phyloP scores from a whole-genome alignment of 1,140 invertebrate species.

The Leptonema lineaticorne region DNA sequence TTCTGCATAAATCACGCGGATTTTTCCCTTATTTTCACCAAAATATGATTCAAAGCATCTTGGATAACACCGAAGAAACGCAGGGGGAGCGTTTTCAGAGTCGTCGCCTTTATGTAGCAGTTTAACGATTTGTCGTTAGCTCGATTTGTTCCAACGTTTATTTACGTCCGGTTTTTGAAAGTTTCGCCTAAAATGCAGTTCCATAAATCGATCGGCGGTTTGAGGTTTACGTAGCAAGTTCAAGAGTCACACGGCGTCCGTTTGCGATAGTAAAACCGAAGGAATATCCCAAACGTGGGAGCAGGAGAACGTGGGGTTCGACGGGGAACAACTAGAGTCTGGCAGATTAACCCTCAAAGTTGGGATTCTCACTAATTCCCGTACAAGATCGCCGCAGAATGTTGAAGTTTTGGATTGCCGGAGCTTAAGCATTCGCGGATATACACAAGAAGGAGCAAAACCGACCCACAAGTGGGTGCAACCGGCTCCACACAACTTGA shows the following conservation, averaged over 20 bases:
- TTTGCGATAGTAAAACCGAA: not conserved
- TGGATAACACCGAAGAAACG: no score
- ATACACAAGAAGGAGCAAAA: not conserved
- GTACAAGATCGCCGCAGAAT: slow-evolving; percentile 36
- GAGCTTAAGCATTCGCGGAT: slow-evolving; percentile 20
- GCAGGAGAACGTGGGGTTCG: not conserved
- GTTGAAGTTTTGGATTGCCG: slow-evolving; percentile 36
- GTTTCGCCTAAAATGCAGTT: not conserved
- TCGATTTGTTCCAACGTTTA: not conserved
- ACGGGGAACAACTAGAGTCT: slow-evolving; percentile 12
- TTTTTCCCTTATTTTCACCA: slow-evolving; percentile 23
- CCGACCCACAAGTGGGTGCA: slow-evolving; percentile 8
- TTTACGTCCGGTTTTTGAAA: not conserved
- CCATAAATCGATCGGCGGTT: not conserved
- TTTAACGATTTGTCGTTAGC: slow-evolving; percentile 3
- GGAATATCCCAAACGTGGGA: not conserved
- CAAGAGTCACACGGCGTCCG: not conserved
- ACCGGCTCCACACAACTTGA: slow-evolving; percentile 13
- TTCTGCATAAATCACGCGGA: slow-evolving; percentile 17
- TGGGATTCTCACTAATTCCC: slow-evolving; percentile 32
- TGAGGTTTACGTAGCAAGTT: not conserved
- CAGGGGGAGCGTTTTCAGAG: not conserved
- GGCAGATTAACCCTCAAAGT: slow-evolving; percentile 36
- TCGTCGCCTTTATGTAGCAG: no score
- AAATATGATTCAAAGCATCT: not conserved